phyloP scores from a whole-genome alignment of 2,113 vertebrate species.

The Silurus glanis region DNA sequence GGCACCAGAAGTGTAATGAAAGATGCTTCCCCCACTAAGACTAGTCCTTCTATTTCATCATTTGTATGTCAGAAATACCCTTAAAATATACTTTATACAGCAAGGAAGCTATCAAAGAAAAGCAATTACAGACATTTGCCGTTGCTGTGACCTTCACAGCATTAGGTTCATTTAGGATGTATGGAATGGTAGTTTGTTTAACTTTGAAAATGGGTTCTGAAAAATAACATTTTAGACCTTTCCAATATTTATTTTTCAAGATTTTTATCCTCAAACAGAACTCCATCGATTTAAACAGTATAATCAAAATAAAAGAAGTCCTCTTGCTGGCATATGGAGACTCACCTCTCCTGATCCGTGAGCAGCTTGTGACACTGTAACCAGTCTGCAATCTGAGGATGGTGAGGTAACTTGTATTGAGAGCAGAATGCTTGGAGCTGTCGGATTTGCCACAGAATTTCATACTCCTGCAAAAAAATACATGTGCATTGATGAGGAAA shows the following conservation, averaged over 20 bases:
- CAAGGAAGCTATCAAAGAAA: background rate
- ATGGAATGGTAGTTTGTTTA: background rate
- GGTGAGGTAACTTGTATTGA: constrained; percentile 68
- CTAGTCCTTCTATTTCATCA: background rate
- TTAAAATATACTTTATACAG: background rate
- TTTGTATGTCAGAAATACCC: background rate
- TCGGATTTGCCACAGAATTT: constrained; percentile 79
- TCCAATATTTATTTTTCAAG: background rate
- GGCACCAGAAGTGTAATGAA: background rate
- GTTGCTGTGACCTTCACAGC: background rate
- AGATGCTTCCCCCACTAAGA: background rate
- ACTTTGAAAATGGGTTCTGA: background rate
- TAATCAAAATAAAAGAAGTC: too few species aligned
- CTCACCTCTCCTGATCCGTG: constrained; percentile 84
- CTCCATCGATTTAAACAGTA: background rate
- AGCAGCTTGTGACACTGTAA: constrained; percentile 72
- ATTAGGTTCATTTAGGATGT: background rate
- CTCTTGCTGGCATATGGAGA: background rate
- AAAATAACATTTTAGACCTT: background rate
- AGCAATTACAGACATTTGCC: background rate
- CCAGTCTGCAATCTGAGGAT: constrained; percentile 65
- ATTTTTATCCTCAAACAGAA: background rate
- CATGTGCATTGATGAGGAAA: background rate
- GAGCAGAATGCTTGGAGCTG: constrained; percentile 81
- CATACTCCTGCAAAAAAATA: constrained; percentile 76